Base-by-base conservation (phyloP, 2,797 vertebrate species). In the Brotula barbata region DNA sequence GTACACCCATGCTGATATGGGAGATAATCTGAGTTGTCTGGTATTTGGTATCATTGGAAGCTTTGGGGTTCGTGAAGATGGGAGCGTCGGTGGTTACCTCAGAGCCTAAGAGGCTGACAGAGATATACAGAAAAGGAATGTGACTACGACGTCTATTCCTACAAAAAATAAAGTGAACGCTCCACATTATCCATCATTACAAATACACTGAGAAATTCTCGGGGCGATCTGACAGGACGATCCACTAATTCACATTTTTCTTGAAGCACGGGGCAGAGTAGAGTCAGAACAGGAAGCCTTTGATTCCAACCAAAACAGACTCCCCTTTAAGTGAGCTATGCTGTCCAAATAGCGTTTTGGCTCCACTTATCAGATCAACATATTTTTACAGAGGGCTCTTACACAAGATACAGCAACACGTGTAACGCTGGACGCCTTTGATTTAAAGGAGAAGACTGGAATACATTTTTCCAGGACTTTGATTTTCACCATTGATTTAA, bases 281-380 rank as follows among this genome's bases (percentile, higher is more conserved):
- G 76, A 78, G 70, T 52, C 11, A 69, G 39, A 64, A 66, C 50
- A 72, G 62, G 59, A 81, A 80, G 47, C 19, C 19, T 64, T 77
- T 62, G 55, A 75, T 52, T 86, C 78, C 78, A 90, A 85, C 55
- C 48, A 65, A 85, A 89, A 85, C 74, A 81, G 41, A 53, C 74
- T 80, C 75, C 71, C 56, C 64, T 79, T 28, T 33, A 77, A 82
- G 57, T 73, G 63, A 88, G 85, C 85, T 78, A 88, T 60, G 54
- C 28, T 73, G 48, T 66, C 37, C 50, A 73, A 85, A 71, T 28
- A 19, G 59, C 28, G 52, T 56, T 77, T 70, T 84, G 80, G 81
- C 81, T 46, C 22, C 7, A 5, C 53, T 76, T 58, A 76, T 69
- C 70, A 62, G 37, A 64, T 61, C 59, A 63, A 25, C 33, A 47